A percentile compares a stretch with the other conserved stretches of the same genome.
Conservation (phyloP, 2,797 vertebrate species). For the Channa striata region DNA sequence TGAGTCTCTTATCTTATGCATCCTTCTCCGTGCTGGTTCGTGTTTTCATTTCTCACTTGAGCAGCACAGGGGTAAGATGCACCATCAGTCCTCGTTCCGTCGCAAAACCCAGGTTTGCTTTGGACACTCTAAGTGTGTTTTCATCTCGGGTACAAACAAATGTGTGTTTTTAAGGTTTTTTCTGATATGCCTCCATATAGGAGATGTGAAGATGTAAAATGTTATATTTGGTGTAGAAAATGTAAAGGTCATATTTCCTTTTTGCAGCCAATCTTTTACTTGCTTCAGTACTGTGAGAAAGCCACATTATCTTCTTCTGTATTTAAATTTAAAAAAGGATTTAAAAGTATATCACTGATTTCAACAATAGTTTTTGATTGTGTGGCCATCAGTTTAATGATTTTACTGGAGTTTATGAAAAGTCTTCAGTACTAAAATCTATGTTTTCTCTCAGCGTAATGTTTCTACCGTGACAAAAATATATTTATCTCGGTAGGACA, state of each 20-base stretch:
- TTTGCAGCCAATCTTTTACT: slow-evolving; percentile 12
- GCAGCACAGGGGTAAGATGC: slow-evolving; percentile 29
- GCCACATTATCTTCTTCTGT: background rate
- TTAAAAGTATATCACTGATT: no score
- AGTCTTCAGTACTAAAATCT: no score
- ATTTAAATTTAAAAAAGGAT: no score
- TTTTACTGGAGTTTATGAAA: no score
- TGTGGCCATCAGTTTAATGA: no score
- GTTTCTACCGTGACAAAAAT: no score
- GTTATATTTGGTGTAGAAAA: background rate
- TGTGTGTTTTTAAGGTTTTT: slow-evolving; percentile 1
- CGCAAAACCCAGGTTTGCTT: slow-evolving; percentile 7
- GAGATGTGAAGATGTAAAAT: slow-evolving; percentile 35
- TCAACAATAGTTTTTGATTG: no score
- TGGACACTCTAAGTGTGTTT: slow-evolving; percentile 13
- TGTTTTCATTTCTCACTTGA: slow-evolving; percentile 39
- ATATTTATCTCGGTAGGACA: no score
- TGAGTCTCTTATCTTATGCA: slow-evolving; percentile 44
- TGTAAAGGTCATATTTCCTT: slow-evolving; percentile 8
- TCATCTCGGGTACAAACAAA: background rate
- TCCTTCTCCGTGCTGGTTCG: slow-evolving; percentile 41
- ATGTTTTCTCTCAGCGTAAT: no score
- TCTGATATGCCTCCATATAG: slow-evolving; percentile 25
- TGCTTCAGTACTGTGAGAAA: background rate
- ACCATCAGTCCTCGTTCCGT: slow-evolving; percentile 15